Base-by-base conservation (phyloP, 2,888 invertebrate genomes). In the Drosophila dives region DNA sequence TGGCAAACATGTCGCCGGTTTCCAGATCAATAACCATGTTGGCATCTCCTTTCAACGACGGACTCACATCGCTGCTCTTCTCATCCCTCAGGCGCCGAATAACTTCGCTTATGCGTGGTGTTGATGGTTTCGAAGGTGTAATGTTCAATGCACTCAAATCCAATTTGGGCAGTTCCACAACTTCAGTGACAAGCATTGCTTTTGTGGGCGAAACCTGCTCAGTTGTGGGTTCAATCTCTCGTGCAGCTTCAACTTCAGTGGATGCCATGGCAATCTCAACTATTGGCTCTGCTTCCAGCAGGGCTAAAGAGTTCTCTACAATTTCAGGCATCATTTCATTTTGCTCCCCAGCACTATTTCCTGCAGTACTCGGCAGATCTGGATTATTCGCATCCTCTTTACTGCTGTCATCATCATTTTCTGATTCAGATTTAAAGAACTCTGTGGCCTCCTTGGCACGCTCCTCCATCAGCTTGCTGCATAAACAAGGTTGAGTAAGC, bases 361-460 rank as follows among this genome's bases (percentile, higher is more conserved):
- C 11, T 11, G 29, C 40, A 1, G 34, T 29, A 55, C 72, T 65
- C 10, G 58, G 23, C 17, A 61, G 55, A 6, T 54, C 73, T 3
- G 51, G 6, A 53, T 77, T 81, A 26, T 77, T 54, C 8, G 58
- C 60, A 26, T 60, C 58, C 3, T 70, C 65, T 1, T 77, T 63
- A 7, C 72, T 58, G 17, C 61, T 73, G n/a, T 87, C 80, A n/a
- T 92, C 91, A 58, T 92, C 91, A 59, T 81, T 81, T 60, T 90
- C 89, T 0, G 91, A 83, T 70, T 96, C 96, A 80, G 96, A 96
- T 93, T 96, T 96, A 83, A 96, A 97, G 88, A 97, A 95, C 83
- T 95, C 94, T 83, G 95, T 95, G 60, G 96, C 95, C 92, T 96
- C 96, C 91, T 96, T 96, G 84, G 96, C 96, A 61, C 96, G 94